These are phyloP conservation scores for Junonia oenone DNA, from an alignment of 2,888 invertebrate genomes.

Conservation along the genomic window DNA sequence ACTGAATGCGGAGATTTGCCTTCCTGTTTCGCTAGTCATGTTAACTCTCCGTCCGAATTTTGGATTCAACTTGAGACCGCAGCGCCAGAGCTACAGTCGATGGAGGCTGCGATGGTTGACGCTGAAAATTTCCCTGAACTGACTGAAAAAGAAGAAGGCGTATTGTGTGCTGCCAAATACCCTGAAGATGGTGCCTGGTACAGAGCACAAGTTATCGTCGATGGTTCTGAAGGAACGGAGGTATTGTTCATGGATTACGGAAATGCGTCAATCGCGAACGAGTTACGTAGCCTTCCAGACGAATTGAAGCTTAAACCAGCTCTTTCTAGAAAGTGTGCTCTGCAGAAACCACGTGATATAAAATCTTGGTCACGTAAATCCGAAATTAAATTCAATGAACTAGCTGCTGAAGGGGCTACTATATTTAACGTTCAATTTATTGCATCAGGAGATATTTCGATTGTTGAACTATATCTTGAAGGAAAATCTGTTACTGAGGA, in stretches of 20 bases:
- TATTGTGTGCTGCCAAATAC: conserved; percentile 82
- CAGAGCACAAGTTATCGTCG: conserved; percentile 81
- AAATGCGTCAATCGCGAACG: conserved; percentile 79
- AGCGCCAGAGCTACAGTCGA: conserved; percentile 74
- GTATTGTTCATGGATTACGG: conserved; percentile 86
- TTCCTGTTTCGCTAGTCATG: conserved; percentile 86
- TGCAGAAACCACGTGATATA: conserved; percentile 79
- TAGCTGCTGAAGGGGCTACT: conserved; percentile 84
- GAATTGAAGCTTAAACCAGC: conserved; percentile 80
- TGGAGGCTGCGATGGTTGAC: conserved; percentile 78
- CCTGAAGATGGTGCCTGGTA: conserved; percentile 84
- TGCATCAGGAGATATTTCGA: conserved; percentile 82
- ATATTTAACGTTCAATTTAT: conserved; percentile 84
- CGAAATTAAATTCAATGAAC: conserved; percentile 82
- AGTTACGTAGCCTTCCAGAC: conserved; percentile 80
- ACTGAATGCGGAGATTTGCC: conserved; percentile 72
- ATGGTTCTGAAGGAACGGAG: conserved; percentile 77
- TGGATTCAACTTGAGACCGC: conserved; percentile 88
- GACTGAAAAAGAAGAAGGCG: conserved; percentile 64
- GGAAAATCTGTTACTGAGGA: conserved; percentile 82
- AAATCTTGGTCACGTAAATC: conserved; percentile 83
- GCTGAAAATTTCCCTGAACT: conserved; percentile 77
- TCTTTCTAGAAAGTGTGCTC: conserved; percentile 81
- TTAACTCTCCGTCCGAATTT: conserved; percentile 86
- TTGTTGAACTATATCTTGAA: conserved; percentile 81